Conservation (phyloP, 2,888 invertebrate species). For the Netelia melanura region DNA sequence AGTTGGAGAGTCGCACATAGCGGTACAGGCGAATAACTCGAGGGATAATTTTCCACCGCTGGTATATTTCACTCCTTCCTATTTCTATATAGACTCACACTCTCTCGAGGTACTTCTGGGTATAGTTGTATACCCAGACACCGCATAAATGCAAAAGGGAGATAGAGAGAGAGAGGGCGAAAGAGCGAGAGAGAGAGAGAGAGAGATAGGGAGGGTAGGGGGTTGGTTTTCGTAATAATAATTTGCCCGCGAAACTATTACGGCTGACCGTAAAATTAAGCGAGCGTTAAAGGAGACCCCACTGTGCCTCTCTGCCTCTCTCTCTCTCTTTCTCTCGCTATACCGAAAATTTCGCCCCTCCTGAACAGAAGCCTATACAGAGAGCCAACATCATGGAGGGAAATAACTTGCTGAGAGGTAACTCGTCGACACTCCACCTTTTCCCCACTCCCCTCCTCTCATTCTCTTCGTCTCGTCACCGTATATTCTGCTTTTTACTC, state of each 20-base stretch:
- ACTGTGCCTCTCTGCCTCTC: neutral
- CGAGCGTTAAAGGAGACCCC: constrained; percentile 69
- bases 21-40: constrained; percentile 33
- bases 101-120: neutral
- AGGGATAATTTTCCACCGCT: constrained; percentile 75
- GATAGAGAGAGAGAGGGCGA: neutral
- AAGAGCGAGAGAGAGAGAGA: constrained; percentile 39
- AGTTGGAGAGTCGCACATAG: neutral
- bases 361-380: constrained; percentile 1
- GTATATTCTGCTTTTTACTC: neutral
- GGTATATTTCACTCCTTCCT: constrained; percentile 61
- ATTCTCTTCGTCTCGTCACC: neutral
- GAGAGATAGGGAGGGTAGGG: neutral
- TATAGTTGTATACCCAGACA: neutral
- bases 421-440: constrained; percentile 63
- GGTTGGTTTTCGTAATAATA: constrained; percentile 77
- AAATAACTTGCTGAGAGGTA: constrained; percentile 9
- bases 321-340: constrained; percentile 23
- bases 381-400: neutral
- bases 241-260: constrained; percentile 79
- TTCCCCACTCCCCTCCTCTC: neutral
- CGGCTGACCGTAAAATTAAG: constrained; percentile 81
- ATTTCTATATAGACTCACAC: neutral
- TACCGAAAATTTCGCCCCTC: constrained; percentile 46
- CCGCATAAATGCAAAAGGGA: neutral